Evolutionary conservation across 2,888 invertebrate genomes (phyloP), one percentile per base, ranked within the genome.

Genomic region (Orchesella flavescens): DNA sequence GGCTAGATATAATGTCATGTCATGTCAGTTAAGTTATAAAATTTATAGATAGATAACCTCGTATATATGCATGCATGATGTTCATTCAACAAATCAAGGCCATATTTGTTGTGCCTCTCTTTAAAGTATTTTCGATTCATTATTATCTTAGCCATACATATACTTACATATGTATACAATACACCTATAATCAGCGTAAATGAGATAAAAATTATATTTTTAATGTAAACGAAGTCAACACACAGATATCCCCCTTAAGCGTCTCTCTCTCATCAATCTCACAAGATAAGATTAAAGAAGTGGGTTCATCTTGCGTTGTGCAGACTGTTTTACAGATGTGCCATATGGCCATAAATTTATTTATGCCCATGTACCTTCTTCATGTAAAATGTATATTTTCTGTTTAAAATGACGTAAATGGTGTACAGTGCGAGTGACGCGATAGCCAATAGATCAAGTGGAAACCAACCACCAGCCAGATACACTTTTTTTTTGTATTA

Each of bases 371-470:
- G 34, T 34, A 34, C 34, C 34, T 34, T 34, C 34, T 34, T 34
- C 34, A 34, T 34, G 34, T 7, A 4, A 34, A 13, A 65, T 23
- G 61, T 73, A n/a, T 55, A 72, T 44, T 55, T 23, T 59, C 53
- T 71, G 53, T 53, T 74, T 49, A 77, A 77, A 77, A 68, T 77
- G 77, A 77, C 77, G 77, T 59, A 77, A 77, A 75, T 75, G 75
- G 65, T 63, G 75, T 74, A 63, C 74, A 49, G 46, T 61, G 43
- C 23, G 49, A 34, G 53, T 24, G 24, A 68, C 53, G 21, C 23
- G 13, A 53, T 68, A 68, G 19, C 49, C 21, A 71, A 55, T 24
- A 53, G 24, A 68, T 68, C 68, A 49, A 49, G 68, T 23, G 34
- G 34, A 34, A 23, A 68, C 49, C 68, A 71, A 71, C 5, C 34